Evolutionary conservation across 1,140 invertebrate genomes (phyloP), one percentile per base, ranked within the genome.

Genomic region (Drosophila orena): DNA sequence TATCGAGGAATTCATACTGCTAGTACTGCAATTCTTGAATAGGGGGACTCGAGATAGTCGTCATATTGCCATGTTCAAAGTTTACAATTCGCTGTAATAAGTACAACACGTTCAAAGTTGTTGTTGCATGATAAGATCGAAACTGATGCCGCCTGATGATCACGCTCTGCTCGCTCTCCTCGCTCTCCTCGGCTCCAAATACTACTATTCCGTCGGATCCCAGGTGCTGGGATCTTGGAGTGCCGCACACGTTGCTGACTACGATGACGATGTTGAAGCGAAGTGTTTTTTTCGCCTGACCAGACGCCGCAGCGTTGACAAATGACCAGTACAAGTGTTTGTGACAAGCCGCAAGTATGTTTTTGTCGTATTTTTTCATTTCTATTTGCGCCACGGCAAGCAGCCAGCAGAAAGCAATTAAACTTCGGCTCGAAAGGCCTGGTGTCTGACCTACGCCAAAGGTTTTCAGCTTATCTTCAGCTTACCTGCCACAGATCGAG

Each of bases 211-310:
- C 56, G 35, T 6, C 22, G n/a, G 44, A 66, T 62, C 53, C 44
- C 79, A 71, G 84, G 57, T 81, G 81, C 73, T 71, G 74, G 66
- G 64, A 76, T 60, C 71, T 60, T 61, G 77, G 47, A 49, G 50
- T 88, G 72, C 84, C 84, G 76, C 84, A 89, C 84, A 88, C 84
- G 84, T 89, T 77, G 79, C 84, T 89, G 83, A 88, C 88, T 86
- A 88, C 79, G 84, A 72, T 83, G 83, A 86, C 83, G 81, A 76
- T 81, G 83, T 81, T 81, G 43, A 50, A 57, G 38, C 54, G 43
- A 24, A 54, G 58, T 50, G 35, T 58, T 52, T 70, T 47, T 57
- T 30, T 40, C 8, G 38, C 14, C 46, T 71, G 62, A 44, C 62
- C 77, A 74, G 61, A 69, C 75, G 70, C 84, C 77, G 57, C 60